Evolutionary conservation across 1,140 invertebrate species (phyloP), one percentile per base, ranked within the genome.

Genomic region (Nasonia giraulti): DNA sequence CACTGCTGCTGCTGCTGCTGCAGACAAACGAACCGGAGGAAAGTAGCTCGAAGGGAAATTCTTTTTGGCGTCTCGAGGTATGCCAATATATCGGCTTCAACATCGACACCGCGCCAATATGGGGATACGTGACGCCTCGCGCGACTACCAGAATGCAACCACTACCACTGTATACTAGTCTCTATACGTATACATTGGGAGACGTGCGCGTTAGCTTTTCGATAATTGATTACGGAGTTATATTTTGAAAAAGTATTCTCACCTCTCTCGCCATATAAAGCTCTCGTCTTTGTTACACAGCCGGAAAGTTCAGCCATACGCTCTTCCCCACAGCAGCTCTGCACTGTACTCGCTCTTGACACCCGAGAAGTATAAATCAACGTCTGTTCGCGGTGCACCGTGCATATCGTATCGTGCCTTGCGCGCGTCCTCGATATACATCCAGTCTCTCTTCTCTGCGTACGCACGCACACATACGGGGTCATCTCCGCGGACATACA

Each of bases 11-110:
- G 27, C 27, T 27, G 40, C 10, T 10, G 75, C 62, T 73, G 80
- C 83, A 71, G 68, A 71, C 27, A 71, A 71, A 89, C 89, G 88
- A 77, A 87, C 86, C 82, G 62, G 74, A 88, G 85, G 88, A 87
- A 86, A 86, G 87, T 62, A 85, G 83, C 79, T 83, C 40, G 80
- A 68, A 80, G 68, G 85, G 89, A 91, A 93, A 93, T 93, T 93
- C 92, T 92, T 93, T 92, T 92, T 90, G 89, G 55, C 55, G 55
- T 62, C 86, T 90, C 66, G 87, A 91, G 91, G 91, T 92, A 93
- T 93, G 92, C 92, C 92, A 92, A 93, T 92, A 93, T 93, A 92
- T 93, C 90, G 91, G 89, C 89, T 89, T 88, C 88, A 87, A 89
- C 89, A 88, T 87, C 47, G 71, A 40, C 55, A 66, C 47, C 40